A percentile compares a stretch with the other conserved stretches of the same genome.
Conservation (phyloP, 2,113 vertebrate genomes). For the Tinamus guttatus region DNA sequence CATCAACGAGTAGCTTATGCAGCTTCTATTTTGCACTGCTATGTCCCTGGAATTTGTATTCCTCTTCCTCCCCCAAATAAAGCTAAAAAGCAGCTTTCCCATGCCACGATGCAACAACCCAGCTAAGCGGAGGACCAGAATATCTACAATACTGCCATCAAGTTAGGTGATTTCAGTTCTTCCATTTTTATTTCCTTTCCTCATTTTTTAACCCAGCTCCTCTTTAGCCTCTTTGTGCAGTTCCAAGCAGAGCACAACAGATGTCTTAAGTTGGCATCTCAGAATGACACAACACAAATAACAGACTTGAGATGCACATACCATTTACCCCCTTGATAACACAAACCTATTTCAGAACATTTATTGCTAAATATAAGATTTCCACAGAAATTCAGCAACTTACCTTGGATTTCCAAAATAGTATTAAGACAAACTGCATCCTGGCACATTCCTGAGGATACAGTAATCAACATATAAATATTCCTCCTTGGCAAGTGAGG, state of each 20-base stretch:
- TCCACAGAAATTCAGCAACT: background rate
- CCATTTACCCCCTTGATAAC: fast-evolving
- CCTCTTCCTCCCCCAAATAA: fast-evolving
- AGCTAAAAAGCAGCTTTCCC: background rate
- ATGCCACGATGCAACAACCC: background rate
- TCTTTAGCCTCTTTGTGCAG: background rate
- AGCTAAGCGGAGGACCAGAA: too few relatives aligned
- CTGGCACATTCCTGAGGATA: background rate
- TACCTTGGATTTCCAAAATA: background rate
- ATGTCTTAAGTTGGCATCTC: background rate
- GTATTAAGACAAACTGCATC: background rate
- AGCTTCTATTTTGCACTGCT: background rate
- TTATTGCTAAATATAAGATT: background rate
- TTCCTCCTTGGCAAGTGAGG: background rate
- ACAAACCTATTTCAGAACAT: background rate
- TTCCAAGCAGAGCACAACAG: background rate
- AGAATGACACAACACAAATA: background rate
- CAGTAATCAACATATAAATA: background rate
- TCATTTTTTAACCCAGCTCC: background rate
- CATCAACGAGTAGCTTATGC: background rate
- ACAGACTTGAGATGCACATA: background rate
- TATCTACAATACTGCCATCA: background rate
- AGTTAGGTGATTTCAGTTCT: background rate
- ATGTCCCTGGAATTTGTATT: fast-evolving
- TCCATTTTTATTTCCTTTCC: background rate